Base-by-base conservation (phyloP, 2,113 vertebrate species). In the Urocolius indicus region DNA sequence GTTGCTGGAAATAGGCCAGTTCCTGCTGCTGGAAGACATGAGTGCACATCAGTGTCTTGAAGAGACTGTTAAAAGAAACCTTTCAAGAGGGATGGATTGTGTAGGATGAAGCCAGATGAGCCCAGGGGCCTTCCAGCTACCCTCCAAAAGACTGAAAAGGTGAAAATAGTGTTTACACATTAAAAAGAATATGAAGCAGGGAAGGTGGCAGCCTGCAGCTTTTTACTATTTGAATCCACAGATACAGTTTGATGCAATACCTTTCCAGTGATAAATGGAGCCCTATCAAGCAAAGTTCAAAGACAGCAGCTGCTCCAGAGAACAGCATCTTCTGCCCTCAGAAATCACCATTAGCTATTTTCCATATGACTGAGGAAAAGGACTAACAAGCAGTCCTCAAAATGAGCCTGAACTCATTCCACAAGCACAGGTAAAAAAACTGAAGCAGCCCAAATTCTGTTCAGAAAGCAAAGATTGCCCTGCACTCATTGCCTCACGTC, bases 221-320 rank as follows among this genome's bases (percentile, higher is more conserved):
- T 87, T 93, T 52, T 82, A 36, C 41, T 52, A 52, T 85, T 89
- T 84, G 87, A 91, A 77, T 93, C 68, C 62, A 85, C 5, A 1
- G 82, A 74, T 52, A 86, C 16, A 49, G n/a, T 81, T 74, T 69
- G 73, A 93, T 86, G 36, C 88, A 90, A 86, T 66, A 48, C 49
- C 90, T 80, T 46, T 54, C 48, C 36, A 89, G 71, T 22, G 43
- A 91, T 80, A 86, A 96, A 95, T 86, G 52, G 17, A 94, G 71
- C 57, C 63, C 69, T 90, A 59, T 38, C 41, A 66, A 76, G 71
- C 30, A 82, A 91, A 90, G 73, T 52, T 91, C 78, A 90, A 66
- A 96, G 87, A 36, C 5, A 94, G 52, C 57, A 93, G 85, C 66
- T 94, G 79, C 67, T 83, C 69, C 78, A 93, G 32, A 92, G 67